phyloP scores from a whole-genome alignment of 2,797 vertebrate genomes.

The Salarias fasciatus region DNA sequence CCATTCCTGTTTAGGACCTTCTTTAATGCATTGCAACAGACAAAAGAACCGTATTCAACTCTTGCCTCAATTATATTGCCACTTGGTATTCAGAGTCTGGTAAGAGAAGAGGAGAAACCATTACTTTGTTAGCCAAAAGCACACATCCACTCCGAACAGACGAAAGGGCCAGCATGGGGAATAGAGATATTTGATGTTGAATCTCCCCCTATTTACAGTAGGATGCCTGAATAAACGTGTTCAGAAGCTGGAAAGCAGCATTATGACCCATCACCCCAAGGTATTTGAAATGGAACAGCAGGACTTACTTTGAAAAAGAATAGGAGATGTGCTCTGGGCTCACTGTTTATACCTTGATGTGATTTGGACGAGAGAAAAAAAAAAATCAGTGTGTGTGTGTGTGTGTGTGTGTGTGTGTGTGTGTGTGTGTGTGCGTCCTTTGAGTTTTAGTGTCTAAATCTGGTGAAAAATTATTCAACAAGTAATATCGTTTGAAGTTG shows the following conservation, averaged over 20 bases:
- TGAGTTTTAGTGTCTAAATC: slow-evolving; percentile 48
- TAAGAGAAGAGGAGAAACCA: slow-evolving; percentile 65
- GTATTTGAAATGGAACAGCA: slow-evolving; percentile 83
- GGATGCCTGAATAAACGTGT: slow-evolving; percentile 82
- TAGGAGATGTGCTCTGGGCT: slow-evolving; percentile 77
- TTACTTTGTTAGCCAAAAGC: slow-evolving; percentile 80
- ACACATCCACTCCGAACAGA: slow-evolving; percentile 76
- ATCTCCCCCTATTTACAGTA: slow-evolving; percentile 80
- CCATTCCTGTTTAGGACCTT: slow-evolving; percentile 22
- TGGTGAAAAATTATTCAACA: slow-evolving; percentile 39
- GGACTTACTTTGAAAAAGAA: slow-evolving; percentile 83
- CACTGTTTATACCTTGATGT: slow-evolving; percentile 82
- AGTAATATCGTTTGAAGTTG: slow-evolving; percentile 30
- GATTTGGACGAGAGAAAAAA: slow-evolving; percentile 68
- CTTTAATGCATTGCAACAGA: slow-evolving; percentile 47
- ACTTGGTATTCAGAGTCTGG: slow-evolving; percentile 71
- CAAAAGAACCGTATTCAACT: slow-evolving; percentile 51
- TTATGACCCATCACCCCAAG: slow-evolving; percentile 80
- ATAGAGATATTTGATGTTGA: slow-evolving; percentile 82
- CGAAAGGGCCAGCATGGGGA: slow-evolving; percentile 78
- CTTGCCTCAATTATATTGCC: slow-evolving; percentile 74
- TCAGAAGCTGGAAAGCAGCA: slow-evolving; percentile 79
- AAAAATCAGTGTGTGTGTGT: too few species aligned
- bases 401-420: too few species aligned
- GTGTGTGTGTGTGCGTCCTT: too few species aligned